Base-by-base conservation (phyloP, 1,140 invertebrate species). In the Pseudomyrmex pallidus region DNA sequence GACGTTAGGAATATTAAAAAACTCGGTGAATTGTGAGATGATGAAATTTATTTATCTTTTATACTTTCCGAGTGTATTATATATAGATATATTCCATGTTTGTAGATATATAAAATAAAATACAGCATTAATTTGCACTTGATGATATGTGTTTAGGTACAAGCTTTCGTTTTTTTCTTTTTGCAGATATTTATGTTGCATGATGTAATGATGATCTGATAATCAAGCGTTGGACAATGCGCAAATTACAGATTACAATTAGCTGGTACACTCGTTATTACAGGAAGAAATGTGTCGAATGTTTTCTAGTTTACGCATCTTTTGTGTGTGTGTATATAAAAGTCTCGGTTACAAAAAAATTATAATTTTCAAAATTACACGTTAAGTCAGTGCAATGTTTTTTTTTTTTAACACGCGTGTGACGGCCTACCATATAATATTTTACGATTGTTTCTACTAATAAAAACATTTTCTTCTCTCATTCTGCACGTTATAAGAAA, bases 71-170 rank as follows among this genome's bases (percentile, higher is more conserved):
- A 35, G 35, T 35, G 35, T 35, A 35, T 35, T 35, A 35, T 35
- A 35, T 35, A 35, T 35, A 35, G 17, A 13, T 56, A 68, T 68
- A 35, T 74, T 63, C 35, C 73, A 57, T 76, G 7, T 61, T 84
- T 62, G 25, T 62, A 61, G 56, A 62, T 70, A 63, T 87, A 78
- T 74, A 87, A 87, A 87, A 87, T 84, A 87, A 87, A 76, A 59
- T 83, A 62, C 10, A 62, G 67, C 50, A 25, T 44, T 56, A 50
- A 70, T 78, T 82, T 83, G 73, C 48, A 82, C 82, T 87, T 74
- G 35, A 82, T 62, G 86, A 85, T 87, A 87, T 80, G 82, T 88
- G 68, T 61, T 63, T 84, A 82, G 62, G 74, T 87, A 88, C n/a
- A 88, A 80, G 74, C 64, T 57, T 35, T 35, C 5, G 35, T 35